These are phyloP conservation scores for Neoarius graeffei DNA, from an alignment of 2,113 vertebrate genomes.

Conservation along the genomic window DNA sequence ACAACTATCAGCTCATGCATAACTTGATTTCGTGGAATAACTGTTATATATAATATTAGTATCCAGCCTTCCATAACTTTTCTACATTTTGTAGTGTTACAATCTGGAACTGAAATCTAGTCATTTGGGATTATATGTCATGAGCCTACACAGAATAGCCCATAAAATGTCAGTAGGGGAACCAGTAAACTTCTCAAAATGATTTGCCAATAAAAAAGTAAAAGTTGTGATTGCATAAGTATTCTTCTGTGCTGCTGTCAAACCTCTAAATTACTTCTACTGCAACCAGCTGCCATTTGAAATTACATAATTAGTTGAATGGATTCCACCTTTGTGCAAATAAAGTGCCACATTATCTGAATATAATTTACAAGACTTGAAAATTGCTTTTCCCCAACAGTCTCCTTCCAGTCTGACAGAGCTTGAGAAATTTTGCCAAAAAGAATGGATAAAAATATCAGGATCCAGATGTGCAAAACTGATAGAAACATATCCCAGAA, in stretches of 20 bases:
- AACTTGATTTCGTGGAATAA: too few species aligned
- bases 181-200: not conserved
- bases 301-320: not conserved
- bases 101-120: not conserved
- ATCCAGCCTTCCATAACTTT: not conserved
- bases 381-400: not conserved
- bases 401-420: not conserved
- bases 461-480: not conserved
- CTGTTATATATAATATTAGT: too few species aligned
- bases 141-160: not conserved
- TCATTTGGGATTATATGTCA: not conserved
- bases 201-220: not conserved
- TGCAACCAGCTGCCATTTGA: not conserved
- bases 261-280: not conserved
- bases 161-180: not conserved
- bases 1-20: too few species aligned
- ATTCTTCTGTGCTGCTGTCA: not conserved
- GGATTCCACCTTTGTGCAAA: not conserved
- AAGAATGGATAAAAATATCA: not conserved
- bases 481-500: not conserved
- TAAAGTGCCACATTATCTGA: not conserved
- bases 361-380: not conserved
- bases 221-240: not conserved
- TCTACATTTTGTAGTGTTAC: constrained; percentile 3
- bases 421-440: not conserved